Conservation (phyloP, 2,888 invertebrate genomes). For the Drosophila maculinotata region DNA sequence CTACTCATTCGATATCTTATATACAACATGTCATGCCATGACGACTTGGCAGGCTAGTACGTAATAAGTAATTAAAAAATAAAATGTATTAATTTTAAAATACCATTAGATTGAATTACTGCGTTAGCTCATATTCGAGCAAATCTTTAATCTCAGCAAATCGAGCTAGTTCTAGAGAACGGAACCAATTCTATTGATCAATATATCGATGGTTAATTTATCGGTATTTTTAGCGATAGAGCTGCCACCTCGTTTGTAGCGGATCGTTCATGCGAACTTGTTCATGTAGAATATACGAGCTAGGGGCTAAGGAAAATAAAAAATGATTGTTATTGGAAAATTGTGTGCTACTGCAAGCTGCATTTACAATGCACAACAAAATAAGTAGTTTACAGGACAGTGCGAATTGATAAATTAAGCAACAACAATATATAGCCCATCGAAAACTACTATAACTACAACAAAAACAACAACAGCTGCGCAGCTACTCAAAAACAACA, state of each 20-base stretch:
- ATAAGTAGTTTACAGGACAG: slow-evolving; percentile 18
- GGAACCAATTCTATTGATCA: neutral
- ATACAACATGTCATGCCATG: neutral
- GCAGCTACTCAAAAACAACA: slow-evolving; percentile 29
- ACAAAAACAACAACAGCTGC: slow-evolving; percentile 16
- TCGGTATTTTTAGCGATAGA: slow-evolving; percentile 8
- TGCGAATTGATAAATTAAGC: slow-evolving; percentile 31
- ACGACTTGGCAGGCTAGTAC: neutral
- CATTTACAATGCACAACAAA: slow-evolving; percentile 40
- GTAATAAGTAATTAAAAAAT: neutral
- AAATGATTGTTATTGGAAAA: slow-evolving; percentile 63
- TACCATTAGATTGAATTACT: too few relatives aligned
- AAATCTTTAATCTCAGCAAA: neutral
- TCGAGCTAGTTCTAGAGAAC: neutral
- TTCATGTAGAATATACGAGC: slow-evolving; percentile 28
- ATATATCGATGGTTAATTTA: slow-evolving; percentile 6
- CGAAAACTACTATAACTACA: slow-evolving; percentile 36
- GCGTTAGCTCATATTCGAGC: neutral
- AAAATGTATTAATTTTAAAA: neutral
- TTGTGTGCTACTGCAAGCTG: slow-evolving; percentile 33
- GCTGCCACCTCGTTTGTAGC: slow-evolving; percentile 28
- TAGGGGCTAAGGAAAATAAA: slow-evolving; percentile 55
- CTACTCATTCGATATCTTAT: slow-evolving; percentile 2
- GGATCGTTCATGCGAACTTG: slow-evolving; percentile 21
- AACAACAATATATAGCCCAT: slow-evolving; percentile 48